Conservation (phyloP, 2,797 vertebrate species). For the Macropodus opercularis region DNA sequence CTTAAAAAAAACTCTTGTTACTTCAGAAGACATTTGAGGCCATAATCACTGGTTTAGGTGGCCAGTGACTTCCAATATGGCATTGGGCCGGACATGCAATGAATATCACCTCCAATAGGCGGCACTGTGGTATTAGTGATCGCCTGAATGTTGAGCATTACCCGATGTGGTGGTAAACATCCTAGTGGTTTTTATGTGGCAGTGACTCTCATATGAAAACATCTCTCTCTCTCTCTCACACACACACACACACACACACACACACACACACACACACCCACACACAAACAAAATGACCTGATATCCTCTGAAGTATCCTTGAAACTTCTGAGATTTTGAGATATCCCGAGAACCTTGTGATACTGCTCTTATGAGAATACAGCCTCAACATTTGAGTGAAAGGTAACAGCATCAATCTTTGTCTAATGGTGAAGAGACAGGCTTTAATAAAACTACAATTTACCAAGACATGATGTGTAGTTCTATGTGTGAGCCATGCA, state of each 20-base stretch:
- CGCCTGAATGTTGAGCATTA: no score
- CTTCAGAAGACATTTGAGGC: no score
- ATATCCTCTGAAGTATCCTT: no score
- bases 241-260: no score
- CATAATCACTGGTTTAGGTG: slow-evolving; percentile 78
- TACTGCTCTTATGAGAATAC: background rate
- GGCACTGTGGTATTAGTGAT: slow-evolving; percentile 55
- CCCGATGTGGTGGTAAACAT: slow-evolving; percentile 26
- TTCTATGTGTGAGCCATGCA: slow-evolving; percentile 26
- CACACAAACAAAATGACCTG: background rate
- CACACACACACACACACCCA: background rate
- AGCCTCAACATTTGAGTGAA: slow-evolving; percentile 9
- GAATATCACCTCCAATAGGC: slow-evolving; percentile 27
- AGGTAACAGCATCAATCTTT: background rate
- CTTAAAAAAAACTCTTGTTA: no score
- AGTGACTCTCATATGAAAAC: slow-evolving; percentile 38
- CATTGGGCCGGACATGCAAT: slow-evolving; percentile 49
- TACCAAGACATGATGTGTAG: slow-evolving; percentile 7
- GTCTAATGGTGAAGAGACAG: background rate
- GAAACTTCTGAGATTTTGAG: no score
- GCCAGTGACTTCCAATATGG: slow-evolving; percentile 80
- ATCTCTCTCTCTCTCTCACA: slow-evolving; percentile 2
- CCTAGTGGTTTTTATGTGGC: slow-evolving; percentile 28
- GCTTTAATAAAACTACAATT: slow-evolving; percentile 19
- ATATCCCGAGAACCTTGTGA: no score